Evolutionary conservation across 2,888 invertebrate genomes (phyloP).

Genomic region (Acanthosoma haemorrhoidale): DNA sequence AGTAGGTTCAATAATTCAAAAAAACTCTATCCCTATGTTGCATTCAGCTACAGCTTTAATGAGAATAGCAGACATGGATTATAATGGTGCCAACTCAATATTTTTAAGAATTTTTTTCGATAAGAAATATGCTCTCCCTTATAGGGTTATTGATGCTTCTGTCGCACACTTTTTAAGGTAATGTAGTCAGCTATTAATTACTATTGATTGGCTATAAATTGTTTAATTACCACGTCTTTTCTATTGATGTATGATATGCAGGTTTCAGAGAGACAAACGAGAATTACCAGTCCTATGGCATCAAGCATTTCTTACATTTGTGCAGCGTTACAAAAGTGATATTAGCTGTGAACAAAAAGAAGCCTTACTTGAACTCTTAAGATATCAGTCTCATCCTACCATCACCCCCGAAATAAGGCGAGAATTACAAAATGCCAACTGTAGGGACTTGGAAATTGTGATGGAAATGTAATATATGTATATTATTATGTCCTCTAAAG

Average conservation of each 20-base stretch:
- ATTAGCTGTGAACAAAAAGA: slow-evolving; percentile 90
- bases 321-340: slow-evolving; percentile 91
- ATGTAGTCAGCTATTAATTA: slow-evolving; percentile 36
- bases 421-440: slow-evolving; percentile 76
- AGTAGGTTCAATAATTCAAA: slow-evolving; percentile 82
- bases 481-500: too few relatives aligned
- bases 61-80: slow-evolving; percentile 96
- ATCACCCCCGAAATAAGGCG: slow-evolving; percentile 80
- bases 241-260: slow-evolving; percentile 44
- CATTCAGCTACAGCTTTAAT: slow-evolving; percentile 93
- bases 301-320: slow-evolving; percentile 80
- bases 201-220: slow-evolving; percentile 13
- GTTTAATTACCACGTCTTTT: background rate
- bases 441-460: slow-evolving; percentile 61
- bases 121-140: slow-evolving; percentile 96
- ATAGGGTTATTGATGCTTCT: slow-evolving; percentile 87
- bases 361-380: slow-evolving; percentile 70
- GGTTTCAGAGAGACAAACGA: slow-evolving; percentile 76
- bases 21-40: slow-evolving; percentile 86
- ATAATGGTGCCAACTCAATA: slow-evolving; percentile 91
- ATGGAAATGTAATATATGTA: background rate
- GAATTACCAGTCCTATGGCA: slow-evolving; percentile 95
- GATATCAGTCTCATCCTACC: slow-evolving; percentile 62
- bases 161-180: slow-evolving; percentile 91
- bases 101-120: slow-evolving; percentile 90